Evolutionary conservation across 1,140 invertebrate genomes (phyloP).

Genomic region (Drosophila seguyi): DNA sequence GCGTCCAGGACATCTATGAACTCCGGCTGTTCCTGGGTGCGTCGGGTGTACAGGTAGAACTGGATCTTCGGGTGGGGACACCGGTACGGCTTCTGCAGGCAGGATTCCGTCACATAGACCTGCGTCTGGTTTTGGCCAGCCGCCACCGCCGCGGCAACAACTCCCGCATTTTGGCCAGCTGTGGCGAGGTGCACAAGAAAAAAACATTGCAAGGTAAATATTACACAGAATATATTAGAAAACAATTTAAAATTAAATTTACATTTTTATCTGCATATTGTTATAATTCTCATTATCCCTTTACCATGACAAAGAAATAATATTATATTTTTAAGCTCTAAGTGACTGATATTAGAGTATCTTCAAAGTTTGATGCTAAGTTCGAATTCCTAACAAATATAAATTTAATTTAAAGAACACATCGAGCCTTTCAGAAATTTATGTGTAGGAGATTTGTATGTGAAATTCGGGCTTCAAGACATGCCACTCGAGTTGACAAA

Average conservation of each 20-base stretch:
- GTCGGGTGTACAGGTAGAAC: constrained; percentile 93
- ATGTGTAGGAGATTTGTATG: constrained; percentile 3
- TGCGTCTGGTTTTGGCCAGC: constrained; percentile 73
- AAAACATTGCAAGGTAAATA: not conserved
- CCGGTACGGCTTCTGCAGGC: constrained; percentile 91
- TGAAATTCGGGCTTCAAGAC: constrained; percentile 7
- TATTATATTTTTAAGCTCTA: too few relatives aligned
- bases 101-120: constrained; percentile 92
- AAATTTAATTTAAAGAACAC: not conserved
- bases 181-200: constrained; percentile 14
- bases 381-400: not conserved
- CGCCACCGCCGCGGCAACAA: constrained; percentile 66
- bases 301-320: not conserved
- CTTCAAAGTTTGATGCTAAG: not conserved
- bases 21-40: constrained; percentile 90
- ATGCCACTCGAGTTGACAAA: constrained; percentile 45
- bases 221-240: not conserved
- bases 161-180: constrained; percentile 70
- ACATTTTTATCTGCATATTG: not conserved
- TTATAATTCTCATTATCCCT: not conserved
- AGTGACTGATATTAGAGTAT: not conserved
- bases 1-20: constrained; percentile 89
- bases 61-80: constrained; percentile 93
- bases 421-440: not conserved
- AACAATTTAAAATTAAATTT: not conserved